Base-by-base conservation (phyloP, 2,113 vertebrate species). In the Holacanthus passer region DNA sequence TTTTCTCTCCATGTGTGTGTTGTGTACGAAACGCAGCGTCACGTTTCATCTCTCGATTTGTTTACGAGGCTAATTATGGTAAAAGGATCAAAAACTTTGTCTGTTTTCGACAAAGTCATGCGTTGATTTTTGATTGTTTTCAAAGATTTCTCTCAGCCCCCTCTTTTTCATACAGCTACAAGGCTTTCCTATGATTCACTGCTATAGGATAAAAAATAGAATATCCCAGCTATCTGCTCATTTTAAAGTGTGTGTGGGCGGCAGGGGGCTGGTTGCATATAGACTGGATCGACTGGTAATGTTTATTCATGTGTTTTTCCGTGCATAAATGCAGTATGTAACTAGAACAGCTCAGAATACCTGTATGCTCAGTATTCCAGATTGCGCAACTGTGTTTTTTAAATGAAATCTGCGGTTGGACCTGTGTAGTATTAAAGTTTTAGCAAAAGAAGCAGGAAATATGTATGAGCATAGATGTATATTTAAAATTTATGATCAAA, bases 231-330 rank as follows among this genome's bases (percentile, higher is more conserved):
- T 79, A 78, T 90, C 75, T 84, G 86, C 90, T 89, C 84, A 74
- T 85, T 85, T 87, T 72, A 90, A 88, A 89, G 82, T 45, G 50
- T 83, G 86, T 87, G 91, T 93, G 90, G 93, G 93, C 59, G 92
- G 90, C 76, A 71, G 78, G 84, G 85, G 86, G 50, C 43, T 77
- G 72, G 83, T 71, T 90, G 75, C 77, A 79, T 87, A 82, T 85
- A 88, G 89, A 88, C 85, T 74, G 81, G 79, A 87, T 87, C 83
- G 79, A 74, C 78, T 83, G 83, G 77, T 90, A 8, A 90, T 91
- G 76, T 90, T 86, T 91, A 92, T 92, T 91, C 77, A 90, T 91
- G 79, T 82, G 77, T 73, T 74, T 81, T 55, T 81, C 63, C 52
- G 35, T 84, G 84, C 77, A 74, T 76, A 80, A 81, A 85, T 81